Conservation (phyloP, 2,888 invertebrate species). For the Psylliodes chrysocephalus region DNA sequence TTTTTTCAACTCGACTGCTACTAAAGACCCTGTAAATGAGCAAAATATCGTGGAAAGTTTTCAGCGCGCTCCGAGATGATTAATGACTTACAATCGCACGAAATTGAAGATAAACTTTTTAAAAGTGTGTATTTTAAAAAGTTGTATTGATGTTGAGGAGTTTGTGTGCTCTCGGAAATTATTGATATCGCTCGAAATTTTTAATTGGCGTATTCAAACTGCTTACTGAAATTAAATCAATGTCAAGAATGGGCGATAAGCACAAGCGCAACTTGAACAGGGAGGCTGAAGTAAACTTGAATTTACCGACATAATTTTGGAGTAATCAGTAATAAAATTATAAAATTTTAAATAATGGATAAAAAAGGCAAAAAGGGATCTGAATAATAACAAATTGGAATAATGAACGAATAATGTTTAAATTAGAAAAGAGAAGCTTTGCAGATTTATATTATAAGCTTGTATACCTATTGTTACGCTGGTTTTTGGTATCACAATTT, state of each 20-base stretch:
- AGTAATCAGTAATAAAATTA: too few species aligned
- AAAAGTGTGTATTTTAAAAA: conserved; percentile 25
- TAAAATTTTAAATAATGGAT: too few species aligned
- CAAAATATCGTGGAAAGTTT: conserved; percentile 32
- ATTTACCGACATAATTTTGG: too few species aligned
- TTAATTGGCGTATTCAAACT: conserved; percentile 21
- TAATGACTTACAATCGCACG: conserved; percentile 31
- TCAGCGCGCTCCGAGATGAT: conserved; percentile 32
- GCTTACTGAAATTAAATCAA: neutral
- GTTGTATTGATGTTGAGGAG: conserved; percentile 18
- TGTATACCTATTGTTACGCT: too few species aligned
- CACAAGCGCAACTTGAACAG: neutral
- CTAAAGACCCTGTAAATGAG: conserved; percentile 30
- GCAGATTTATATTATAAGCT: too few species aligned
- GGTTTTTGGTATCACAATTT: too few species aligned
- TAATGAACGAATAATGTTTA: too few species aligned
- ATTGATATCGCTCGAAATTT: conserved; percentile 13
- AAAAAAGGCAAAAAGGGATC: too few species aligned
- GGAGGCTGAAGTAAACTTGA: too few species aligned
- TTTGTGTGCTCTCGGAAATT: conserved; percentile 9
- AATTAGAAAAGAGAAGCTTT: too few species aligned
- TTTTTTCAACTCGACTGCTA: conserved; percentile 27
- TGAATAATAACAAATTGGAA: too few species aligned
- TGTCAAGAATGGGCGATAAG: neutral
- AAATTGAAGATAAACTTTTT: conserved; percentile 24